Base-by-base conservation (phyloP, 2,797 vertebrate genomes). In the Australoheros facetus region DNA sequence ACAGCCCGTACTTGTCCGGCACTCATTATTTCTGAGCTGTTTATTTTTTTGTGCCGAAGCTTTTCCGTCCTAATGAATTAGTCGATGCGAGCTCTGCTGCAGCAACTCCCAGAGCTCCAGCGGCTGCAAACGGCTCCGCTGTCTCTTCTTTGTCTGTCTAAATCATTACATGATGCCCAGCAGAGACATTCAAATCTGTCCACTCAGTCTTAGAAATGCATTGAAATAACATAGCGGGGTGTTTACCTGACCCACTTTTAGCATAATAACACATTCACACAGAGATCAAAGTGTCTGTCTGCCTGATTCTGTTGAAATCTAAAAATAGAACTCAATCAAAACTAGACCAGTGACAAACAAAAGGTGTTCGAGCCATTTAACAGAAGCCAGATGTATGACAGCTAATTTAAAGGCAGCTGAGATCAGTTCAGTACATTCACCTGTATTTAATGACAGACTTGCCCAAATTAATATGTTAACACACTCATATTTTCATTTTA, bases 241-340 rank as follows among this genome's bases (percentile, higher is more conserved):
- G 58, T 78, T 84, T 79, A 79, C 73, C 80, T 71, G 89, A 89
- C 87, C 87, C 81, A 89, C 34, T 86, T 90, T 48, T n/a, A 11
- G 53, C 51, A 11, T 14, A 12, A 73, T 75, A 37, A 83, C 59
- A 53, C 76, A 66, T 80, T 62, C 64, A 75, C 13, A 28, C 78
- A 45, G 23, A 77, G 76, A 86, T 86, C 78, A 86, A 86, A 88
- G 87, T 77, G 80, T 75, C 23, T 48, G 72, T 66, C 70, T 77
- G 66, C 51, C 34, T 2, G 62, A 75, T 84, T 84, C 60, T 77
- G 62, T 21, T 39, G 53, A 51, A 56, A n/a, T 26, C 66, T 81
- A 59, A 83, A 88, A 84, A 85, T 85, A 81, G 56, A 1, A 3
- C 45, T 58, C 62, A 58, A 79, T 84, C 80, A 76, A 78, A 84